Percentiles rank a stretch among this genome's conserved stretches.
Conservation (phyloP, 2,888 invertebrate genomes). For the Lagria hirta region DNA sequence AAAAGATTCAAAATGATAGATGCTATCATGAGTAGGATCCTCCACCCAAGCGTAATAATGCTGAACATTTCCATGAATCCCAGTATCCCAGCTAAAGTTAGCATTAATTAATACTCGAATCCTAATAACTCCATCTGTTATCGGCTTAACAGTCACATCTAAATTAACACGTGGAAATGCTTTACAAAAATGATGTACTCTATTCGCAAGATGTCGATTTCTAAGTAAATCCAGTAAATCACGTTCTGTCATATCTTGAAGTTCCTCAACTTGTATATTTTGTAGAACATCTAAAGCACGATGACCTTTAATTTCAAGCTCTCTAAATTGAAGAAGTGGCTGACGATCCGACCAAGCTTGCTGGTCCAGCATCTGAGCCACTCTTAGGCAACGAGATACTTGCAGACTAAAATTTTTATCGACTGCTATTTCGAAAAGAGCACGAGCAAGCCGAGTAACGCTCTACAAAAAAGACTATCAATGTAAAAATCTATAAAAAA, state of each 20-base stretch:
- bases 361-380: slow-evolving; percentile 92
- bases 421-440: slow-evolving; percentile 87
- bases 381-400: slow-evolving; percentile 78
- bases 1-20: slow-evolving; percentile 95
- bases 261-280: slow-evolving; percentile 71
- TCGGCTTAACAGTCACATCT: slow-evolving; percentile 87
- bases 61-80: slow-evolving; percentile 77
- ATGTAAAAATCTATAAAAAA: not conserved
- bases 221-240: slow-evolving; percentile 83
- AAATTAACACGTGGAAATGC: slow-evolving; percentile 84
- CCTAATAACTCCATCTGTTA: slow-evolving; percentile 87
- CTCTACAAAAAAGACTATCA: slow-evolving; percentile 58
- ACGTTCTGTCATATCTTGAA: slow-evolving; percentile 83
- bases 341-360: slow-evolving; percentile 87
- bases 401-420: slow-evolving; percentile 84
- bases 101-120: slow-evolving; percentile 80
- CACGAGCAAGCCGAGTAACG: slow-evolving; percentile 84
- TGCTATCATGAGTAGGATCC: slow-evolving; percentile 89
- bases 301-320: slow-evolving; percentile 74
- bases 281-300: slow-evolving; percentile 75
- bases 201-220: slow-evolving; percentile 72
- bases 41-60: slow-evolving; percentile 98
- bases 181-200: slow-evolving; percentile 79
- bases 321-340: slow-evolving; percentile 82
- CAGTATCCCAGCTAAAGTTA: slow-evolving; percentile 82